phyloP scores from a whole-genome alignment of 2,888 invertebrate species.

The Patella depressa region DNA sequence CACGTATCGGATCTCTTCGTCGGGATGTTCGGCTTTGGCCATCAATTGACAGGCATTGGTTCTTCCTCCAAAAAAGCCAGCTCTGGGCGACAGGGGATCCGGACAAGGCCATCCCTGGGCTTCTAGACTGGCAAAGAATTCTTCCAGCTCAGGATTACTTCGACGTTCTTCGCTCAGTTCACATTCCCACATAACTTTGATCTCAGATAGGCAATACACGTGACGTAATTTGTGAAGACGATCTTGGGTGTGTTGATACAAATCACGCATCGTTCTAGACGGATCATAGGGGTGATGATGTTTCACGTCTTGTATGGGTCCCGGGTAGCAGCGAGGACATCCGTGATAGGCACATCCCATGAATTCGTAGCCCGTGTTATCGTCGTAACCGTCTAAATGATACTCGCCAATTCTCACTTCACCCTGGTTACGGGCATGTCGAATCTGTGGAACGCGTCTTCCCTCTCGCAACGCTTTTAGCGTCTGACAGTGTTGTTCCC shows the following conservation, averaged over 20 bases:
- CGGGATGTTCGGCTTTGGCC: background rate
- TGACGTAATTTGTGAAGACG: background rate
- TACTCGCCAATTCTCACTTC: too few relatives aligned
- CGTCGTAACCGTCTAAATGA: too few relatives aligned
- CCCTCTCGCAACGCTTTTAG: too few relatives aligned
- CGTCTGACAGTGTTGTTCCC: background rate
- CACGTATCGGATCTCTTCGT: background rate
- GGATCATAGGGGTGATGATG: constrained; percentile 1
- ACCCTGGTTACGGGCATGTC: too few relatives aligned
- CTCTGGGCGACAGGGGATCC: background rate
- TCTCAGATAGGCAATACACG: background rate
- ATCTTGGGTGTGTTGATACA: background rate
- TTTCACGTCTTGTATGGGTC: background rate
- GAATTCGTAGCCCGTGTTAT: too few relatives aligned
- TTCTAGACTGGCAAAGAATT: background rate
- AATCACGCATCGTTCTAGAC: background rate
- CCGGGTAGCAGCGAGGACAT: background rate
- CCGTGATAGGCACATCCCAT: background rate
- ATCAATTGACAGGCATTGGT: background rate
- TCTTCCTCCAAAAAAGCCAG: background rate
- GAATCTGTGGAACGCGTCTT: too few relatives aligned
- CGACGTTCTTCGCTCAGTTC: background rate
- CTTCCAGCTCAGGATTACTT: background rate
- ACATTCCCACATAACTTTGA: background rate
- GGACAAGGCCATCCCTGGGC: background rate